These are phyloP conservation scores for Cheiracanthium punctorium DNA, from an alignment of 2,888 invertebrate genomes.

Conservation along the genomic window DNA sequence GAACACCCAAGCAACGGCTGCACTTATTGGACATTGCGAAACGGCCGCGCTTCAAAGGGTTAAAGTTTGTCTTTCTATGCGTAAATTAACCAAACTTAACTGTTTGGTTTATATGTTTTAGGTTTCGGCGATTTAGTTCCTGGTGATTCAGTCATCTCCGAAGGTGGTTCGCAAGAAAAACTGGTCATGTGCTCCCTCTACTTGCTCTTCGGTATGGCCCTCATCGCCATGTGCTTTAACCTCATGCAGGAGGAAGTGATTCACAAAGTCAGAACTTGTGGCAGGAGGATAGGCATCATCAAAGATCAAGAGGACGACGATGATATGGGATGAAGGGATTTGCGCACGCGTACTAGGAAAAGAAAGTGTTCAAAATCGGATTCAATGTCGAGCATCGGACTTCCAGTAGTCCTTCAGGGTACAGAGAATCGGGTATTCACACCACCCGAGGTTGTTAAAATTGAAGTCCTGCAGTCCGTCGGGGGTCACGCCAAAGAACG, in stretches of 20 bases:
- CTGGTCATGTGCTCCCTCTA: conserved; percentile 85
- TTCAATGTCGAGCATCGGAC: not conserved
- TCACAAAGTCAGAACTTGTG: conserved; percentile 86
- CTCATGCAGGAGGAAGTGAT: conserved; percentile 95
- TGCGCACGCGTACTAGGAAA: not conserved
- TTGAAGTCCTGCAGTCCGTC: not conserved
- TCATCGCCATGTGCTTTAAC: conserved; percentile 96
- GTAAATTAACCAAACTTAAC: too few species aligned
- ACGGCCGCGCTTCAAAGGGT: too few species aligned
- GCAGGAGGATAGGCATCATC: conserved; percentile 74
- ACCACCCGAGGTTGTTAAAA: not conserved
- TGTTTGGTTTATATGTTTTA: not conserved
- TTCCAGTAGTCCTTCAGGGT: not conserved
- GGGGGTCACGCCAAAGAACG: not conserved
- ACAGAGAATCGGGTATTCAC: not conserved
- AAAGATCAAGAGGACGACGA: conserved; percentile 67
- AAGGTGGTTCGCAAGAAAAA: conserved; percentile 73
- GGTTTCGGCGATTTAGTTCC: conserved; percentile 92
- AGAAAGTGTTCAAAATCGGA: not conserved
- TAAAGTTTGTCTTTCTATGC: too few species aligned
- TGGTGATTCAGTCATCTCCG: conserved; percentile 77
- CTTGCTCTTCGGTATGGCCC: conserved; percentile 90
- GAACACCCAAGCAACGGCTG: too few species aligned
- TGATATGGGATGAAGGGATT: conserved; percentile 66
- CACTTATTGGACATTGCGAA: too few species aligned